These are phyloP conservation scores for Otus sunia DNA, from an alignment of 2,113 vertebrate genomes.

Conservation along the genomic window DNA sequence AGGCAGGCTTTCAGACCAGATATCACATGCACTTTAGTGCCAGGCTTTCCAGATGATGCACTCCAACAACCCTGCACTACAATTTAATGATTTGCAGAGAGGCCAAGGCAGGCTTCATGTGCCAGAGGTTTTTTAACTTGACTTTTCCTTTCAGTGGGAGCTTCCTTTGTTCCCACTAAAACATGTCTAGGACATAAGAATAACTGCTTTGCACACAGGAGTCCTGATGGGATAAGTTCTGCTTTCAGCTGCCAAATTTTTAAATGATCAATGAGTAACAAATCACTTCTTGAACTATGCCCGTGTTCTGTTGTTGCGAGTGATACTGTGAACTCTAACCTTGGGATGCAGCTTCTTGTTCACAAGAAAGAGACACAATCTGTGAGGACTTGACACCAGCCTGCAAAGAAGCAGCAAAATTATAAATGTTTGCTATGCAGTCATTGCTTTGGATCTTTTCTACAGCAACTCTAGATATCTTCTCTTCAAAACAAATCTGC, in stretches of 20 bases:
- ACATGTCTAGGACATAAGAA: not conserved
- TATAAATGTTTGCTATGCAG: not conserved
- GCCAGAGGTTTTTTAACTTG: not conserved
- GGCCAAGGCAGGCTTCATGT: not conserved
- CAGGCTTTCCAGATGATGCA: not conserved
- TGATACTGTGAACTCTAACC: not conserved
- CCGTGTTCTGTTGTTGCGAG: not conserved
- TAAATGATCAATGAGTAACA: slow-evolving; percentile 43
- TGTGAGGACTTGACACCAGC: not conserved
- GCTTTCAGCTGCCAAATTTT: slow-evolving; percentile 10
- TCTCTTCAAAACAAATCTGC: not conserved
- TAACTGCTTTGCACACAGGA: not conserved
- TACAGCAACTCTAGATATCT: not conserved
- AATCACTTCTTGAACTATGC: not conserved
- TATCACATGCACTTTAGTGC: not conserved
- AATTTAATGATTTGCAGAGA: not conserved
- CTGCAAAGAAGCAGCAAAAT: not conserved
- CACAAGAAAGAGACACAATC: not conserved
- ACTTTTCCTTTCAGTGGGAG: not conserved
- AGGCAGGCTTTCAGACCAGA: not conserved
- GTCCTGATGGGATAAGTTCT: not conserved
- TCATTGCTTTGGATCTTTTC: not conserved
- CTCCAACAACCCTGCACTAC: not conserved
- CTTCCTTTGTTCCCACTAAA: not conserved
- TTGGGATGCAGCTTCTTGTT: not conserved